These are phyloP conservation scores for Dermochelys coriacea DNA, from an alignment of 2,797 vertebrate species.

Conservation along the genomic window DNA sequence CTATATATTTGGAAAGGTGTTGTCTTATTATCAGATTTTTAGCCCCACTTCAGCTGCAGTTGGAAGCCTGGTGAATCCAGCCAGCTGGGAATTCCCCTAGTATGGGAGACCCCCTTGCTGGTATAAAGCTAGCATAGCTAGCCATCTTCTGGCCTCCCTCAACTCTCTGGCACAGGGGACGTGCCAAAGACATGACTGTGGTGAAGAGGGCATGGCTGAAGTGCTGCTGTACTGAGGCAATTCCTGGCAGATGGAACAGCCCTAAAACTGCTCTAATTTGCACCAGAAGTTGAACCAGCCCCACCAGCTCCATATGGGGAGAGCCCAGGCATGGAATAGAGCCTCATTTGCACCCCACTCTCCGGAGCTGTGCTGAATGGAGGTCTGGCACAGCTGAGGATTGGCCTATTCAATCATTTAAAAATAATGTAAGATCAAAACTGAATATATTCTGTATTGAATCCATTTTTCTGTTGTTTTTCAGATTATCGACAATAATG, in stretches of 20 bases:
- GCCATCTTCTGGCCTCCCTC: background rate
- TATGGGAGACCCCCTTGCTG: background rate
- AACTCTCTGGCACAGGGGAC: background rate
- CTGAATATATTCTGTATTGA: background rate
- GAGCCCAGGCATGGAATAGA: background rate
- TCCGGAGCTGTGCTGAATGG: background rate
- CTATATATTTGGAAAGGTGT: background rate
- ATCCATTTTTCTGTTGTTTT: background rate
- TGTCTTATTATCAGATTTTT: background rate
- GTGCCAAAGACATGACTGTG: background rate
- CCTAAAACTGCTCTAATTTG: background rate
- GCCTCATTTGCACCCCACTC: background rate
- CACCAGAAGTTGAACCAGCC: background rate
- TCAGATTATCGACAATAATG: background rate
- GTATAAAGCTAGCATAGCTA: background rate
- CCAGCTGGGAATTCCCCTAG: background rate
- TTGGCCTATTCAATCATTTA: background rate
- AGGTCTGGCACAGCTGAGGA: background rate
- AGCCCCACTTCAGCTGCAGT: background rate
- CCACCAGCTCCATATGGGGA: background rate
- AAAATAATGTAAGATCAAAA: background rate
- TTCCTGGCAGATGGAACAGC: background rate
- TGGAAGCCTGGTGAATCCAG: background rate
- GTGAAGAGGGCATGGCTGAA: background rate
- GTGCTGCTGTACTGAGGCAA: rapidly evolving